Percentiles rank a stretch among this genome's conserved stretches.
Conservation (phyloP, 2,888 invertebrate species). For the Agrotis exclamationis region DNA sequence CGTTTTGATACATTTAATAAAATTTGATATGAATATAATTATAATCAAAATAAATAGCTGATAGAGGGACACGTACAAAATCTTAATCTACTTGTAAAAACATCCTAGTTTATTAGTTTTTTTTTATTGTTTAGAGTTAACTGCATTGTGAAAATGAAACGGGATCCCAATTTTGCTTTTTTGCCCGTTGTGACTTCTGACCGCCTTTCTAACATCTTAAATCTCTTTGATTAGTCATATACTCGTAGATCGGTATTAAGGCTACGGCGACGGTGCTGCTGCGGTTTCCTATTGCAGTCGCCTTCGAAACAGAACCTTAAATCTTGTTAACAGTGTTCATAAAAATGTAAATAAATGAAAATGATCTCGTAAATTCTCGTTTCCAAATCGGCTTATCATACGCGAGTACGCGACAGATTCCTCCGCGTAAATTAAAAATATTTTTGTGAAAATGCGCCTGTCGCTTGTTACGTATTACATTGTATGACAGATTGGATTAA, state of each 20-base stretch:
- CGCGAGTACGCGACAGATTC: conserved; percentile 34
- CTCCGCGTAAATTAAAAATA: conserved; percentile 55
- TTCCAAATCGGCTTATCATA: conserved; percentile 55
- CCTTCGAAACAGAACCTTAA: not conserved
- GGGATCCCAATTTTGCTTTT: no score
- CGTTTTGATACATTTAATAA: not conserved
- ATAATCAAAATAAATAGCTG: no score
- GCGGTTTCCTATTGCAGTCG: not conserved
- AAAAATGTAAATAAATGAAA: conserved; percentile 60
- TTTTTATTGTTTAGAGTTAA: no score
- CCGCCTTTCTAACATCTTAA: no score
- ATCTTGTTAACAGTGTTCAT: conserved; percentile 46
- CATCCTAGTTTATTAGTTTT: no score
- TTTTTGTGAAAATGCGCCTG: conserved; percentile 21
- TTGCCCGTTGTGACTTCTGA: no score
- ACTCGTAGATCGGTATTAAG: not conserved
- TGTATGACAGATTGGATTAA: conserved; percentile 40
- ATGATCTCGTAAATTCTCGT: conserved; percentile 35
- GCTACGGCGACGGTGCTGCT: not conserved
- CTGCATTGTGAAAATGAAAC: no score
- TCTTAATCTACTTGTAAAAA: no score
- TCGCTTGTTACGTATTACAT: conserved; percentile 21
- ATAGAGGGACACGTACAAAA: no score
- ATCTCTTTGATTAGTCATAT: no score
- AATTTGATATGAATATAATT: no score